Evolutionary conservation across 2,797 vertebrate genomes (phyloP), one percentile per base, ranked within the genome.

Genomic region (Gymnocypris eckloni): DNA sequence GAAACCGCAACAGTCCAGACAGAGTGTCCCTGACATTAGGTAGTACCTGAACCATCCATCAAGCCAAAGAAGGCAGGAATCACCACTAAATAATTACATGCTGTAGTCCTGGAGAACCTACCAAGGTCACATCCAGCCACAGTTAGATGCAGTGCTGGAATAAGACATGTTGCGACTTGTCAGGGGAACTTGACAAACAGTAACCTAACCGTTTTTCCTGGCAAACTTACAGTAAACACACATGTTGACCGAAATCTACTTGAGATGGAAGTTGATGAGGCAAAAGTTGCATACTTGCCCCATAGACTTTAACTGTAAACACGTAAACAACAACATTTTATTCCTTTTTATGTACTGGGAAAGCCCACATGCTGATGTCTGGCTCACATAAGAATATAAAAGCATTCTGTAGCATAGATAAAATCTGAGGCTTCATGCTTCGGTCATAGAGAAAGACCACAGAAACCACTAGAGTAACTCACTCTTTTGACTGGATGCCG

Each of bases 401-500:
- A 67, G 61, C 59, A 76, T 54, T 66, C n/a, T 52, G 22, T n/a
- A 16, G 25, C 10, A 12, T 15, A 54, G 15, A 77, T 72, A 8
- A 61, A 67, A 73, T 84, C 59, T 43, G 56, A 54, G 25, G 56
- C 22, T 75, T 66, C 28, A 20, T n/a, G 16, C 20, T 9, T 71
- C 61, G 33, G 4, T 70, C 22, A 33, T 4, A 41, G 11, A 39
- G 33, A 77, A 39, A 81, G 50, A 39, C 18, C 66, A 22, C 48
- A 25, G 33, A 64, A 56, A 28, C 28, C 61, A 78, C 56, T 56
- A 6, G 11, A 48, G 43, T 52, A 89, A 96, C 96, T 95, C 92
- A 97, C 97, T 94, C 93, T 12, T 92, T 95, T 0, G 96, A 97
- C 86, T 93, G 86, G 86, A 97, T 87, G 0, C 96, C 94, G 13